A percentile compares a stretch with the other conserved stretches of the same genome.
Conservation (phyloP, 1,140 invertebrate species). For the Adoxophyes honmai region DNA sequence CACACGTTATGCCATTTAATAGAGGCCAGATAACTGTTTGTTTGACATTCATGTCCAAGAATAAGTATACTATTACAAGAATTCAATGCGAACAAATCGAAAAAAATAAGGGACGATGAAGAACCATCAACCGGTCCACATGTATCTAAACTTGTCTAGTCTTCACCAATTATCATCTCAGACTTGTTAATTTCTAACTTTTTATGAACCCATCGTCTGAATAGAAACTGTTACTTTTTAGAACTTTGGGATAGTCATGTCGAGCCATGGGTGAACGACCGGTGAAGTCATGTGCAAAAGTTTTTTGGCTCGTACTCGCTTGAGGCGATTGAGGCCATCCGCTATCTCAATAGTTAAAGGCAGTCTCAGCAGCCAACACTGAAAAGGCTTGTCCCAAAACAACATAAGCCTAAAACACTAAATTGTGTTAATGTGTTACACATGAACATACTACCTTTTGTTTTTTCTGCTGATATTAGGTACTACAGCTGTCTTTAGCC, state of each 20-base stretch:
- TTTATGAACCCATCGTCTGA: not conserved
- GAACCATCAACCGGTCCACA: not conserved
- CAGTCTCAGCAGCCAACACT: not conserved
- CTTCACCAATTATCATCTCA: slow-evolving; percentile 2
- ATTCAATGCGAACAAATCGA: no score
- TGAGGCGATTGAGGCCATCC: not conserved
- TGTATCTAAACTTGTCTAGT: not conserved
- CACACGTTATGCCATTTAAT: no score
- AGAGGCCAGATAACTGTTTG: no score
- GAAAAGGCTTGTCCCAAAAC: not conserved
- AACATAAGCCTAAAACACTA: not conserved
- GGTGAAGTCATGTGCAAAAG: slow-evolving; percentile 11
- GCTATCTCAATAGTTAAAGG: not conserved
- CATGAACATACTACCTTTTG: no score
- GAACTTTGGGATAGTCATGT: not conserved
- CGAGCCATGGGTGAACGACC: slow-evolving; percentile 3
- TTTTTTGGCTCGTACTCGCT: slow-evolving; percentile 4
- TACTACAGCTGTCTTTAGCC: no score
- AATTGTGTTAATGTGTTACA: no score
- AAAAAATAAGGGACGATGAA: not conserved
- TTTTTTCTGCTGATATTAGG: no score
- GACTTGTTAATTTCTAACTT: not conserved
- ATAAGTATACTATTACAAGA: slow-evolving; percentile 9
- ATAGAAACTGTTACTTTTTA: slow-evolving; percentile 9
- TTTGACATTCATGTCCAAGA: slow-evolving; percentile 14